Evolutionary conservation across 1,140 invertebrate species (phyloP), one percentile per base, ranked within the genome.

Genomic region (Leguminivora glycinivorella): DNA sequence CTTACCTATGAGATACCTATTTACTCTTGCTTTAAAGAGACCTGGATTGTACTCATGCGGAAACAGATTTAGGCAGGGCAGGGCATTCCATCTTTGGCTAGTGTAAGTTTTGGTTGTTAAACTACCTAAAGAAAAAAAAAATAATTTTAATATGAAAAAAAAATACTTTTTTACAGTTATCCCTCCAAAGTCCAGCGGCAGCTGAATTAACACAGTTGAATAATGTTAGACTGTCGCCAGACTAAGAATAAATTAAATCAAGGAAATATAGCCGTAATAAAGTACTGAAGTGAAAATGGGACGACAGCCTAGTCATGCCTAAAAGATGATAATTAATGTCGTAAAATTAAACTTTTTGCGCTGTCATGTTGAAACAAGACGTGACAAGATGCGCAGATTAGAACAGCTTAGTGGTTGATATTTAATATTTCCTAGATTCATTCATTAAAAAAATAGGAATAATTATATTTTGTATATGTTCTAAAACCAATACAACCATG

Each of bases 321-420:
- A 14, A 60, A 63, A 63, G 58, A 63, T 63, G 58, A 63, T 63
- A 63, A 63, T 63, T 63, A 63, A 63, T 63, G 58, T 63, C 29
- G 58, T 63, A 19, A 63, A 63, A 63, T 63, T 63, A 63, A 63
- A 63, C 58, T 63, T 63, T 63, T 63, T 63, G 58, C n/a, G 19
- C 58, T 63, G 58, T 63, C 58, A 63, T 63, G 58, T 63, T 63
- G 26, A 63, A 63, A 63, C 58, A 63, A 63, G 58, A 63, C 58
- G 58, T 63, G 58, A 63, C 58, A 63, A 63, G 58, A 14, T 7
- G 34, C 58, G 26, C 58, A 63, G 58, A 14, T 63, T 34, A 63
- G 24, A 5, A 22, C 47, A 52, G 47, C 47, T 52, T 52, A 52
- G 19, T 17, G 47, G 47, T 22, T 52, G 7, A 9, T 2, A 52